These are phyloP conservation scores for Anarrhichthys ocellatus DNA, from an alignment of 2,113 vertebrate genomes.

Conservation along the genomic window DNA sequence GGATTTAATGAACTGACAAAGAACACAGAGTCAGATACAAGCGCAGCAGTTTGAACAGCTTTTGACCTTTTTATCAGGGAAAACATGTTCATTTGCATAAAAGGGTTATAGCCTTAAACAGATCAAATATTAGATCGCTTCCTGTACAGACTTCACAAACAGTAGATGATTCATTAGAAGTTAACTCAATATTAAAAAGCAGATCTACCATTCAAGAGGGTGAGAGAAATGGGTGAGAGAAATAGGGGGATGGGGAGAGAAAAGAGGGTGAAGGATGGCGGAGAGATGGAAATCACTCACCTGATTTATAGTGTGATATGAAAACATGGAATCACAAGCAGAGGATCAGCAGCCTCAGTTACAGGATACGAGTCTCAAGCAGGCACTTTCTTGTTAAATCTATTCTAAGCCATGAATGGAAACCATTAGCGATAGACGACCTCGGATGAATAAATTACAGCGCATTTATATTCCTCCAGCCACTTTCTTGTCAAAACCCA, in stretches of 20 bases:
- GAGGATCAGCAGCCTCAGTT: slow-evolving; percentile 43
- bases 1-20: neutral
- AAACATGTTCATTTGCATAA: neutral
- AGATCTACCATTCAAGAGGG: slow-evolving; percentile 46
- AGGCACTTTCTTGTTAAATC: slow-evolving; percentile 54
- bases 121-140: neutral
- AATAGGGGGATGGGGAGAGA: neutral
- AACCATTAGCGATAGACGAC: slow-evolving; percentile 67
- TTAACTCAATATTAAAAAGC: slow-evolving; percentile 32
- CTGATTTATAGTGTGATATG: slow-evolving; percentile 67
- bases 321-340: slow-evolving; percentile 65
- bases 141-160: neutral
- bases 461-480: slow-evolving; percentile 60
- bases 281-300: slow-evolving; percentile 26
- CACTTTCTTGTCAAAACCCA: slow-evolving; percentile 65
- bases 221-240: slow-evolving; percentile 17
- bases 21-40: too few relatives aligned
- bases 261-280: neutral
- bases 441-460: slow-evolving; percentile 65
- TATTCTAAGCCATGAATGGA: slow-evolving; percentile 66
- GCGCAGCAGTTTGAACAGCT: too few relatives aligned
- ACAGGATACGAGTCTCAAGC: slow-evolving; percentile 38
- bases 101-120: neutral
- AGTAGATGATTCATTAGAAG: neutral
- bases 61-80: neutral